Base-by-base conservation (phyloP, 2,888 invertebrate genomes). In the Lacanobia wlatinum region DNA sequence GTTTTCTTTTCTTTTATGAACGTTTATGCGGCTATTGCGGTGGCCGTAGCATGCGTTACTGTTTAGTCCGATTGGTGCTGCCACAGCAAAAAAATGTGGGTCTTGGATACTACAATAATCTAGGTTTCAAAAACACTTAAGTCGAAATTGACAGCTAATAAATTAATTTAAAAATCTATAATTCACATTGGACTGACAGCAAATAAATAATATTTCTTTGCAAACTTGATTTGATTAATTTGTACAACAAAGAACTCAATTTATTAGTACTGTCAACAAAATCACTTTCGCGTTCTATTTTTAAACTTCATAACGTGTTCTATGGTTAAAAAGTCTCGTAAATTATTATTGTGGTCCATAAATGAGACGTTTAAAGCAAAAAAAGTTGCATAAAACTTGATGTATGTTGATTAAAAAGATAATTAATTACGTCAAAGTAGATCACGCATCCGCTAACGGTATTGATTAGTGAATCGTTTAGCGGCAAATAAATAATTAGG, bases 351-450 rank as follows among this genome's bases (percentile, higher is more conserved):
- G 34, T 52, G 58, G 48, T 69, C 38, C n/a, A 3, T 8, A 70
- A 70, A 48, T 56, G 18, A 70, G 64, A 69, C 50, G 14, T 73
- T 74, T 71, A 75, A 70, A 43, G 74, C 65, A 46, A 82, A 68
- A n/a, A 69, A 73, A 52, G 50, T 75, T 70, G 61, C 56, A 52
- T 77, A 38, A 64, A 74, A 66, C 10, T 61, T 81, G 70, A 80
- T 79, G 58, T 60, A 75, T 74, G 65, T 63, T 83, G 71, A 84
- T 84, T 74, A 70, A 61, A 62, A 64, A 23, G 50, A 64, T 71
- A 40, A 50, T 58, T 64, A 60, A 73, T 70, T 53, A 61, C 18
- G 16, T 56, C 7, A 60, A 82, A 80, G 70, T 82, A 66, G 74
- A 75, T 72, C 68, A 59, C 34, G 28, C 46, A 50, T 78, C 63